Base-by-base conservation (phyloP, 2,888 invertebrate genomes). In the Chironomus tentans region DNA sequence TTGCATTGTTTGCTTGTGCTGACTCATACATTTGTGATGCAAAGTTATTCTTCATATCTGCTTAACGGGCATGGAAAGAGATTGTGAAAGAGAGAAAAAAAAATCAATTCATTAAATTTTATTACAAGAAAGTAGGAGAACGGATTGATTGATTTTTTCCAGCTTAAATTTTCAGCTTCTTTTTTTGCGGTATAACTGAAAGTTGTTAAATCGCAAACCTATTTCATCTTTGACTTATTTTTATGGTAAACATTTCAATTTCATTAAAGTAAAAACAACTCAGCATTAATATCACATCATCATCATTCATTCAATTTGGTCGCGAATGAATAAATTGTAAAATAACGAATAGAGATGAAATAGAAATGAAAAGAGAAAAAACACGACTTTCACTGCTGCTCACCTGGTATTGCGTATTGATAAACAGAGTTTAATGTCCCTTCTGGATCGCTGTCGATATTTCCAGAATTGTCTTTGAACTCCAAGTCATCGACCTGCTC, bases 401-500 rank as follows among this genome's bases (percentile, higher is more conserved):
- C 3, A 76, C 76, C 69, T 56, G 68, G 76, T 46, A 69, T 69
- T 6, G 62, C 62, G 46, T 76, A 76, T 69, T 76, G 76, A 47
- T 76, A 68, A 5, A 18, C 68, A 21, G 48, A 15, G 21, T 47
- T 50, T 2, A 61, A 10, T 38, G 76, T 61, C 48, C 69, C 69
- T 0, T 84, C 82, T 3, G 82, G 83, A 69, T 85, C 86, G 0
- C 84, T 84, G 76, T 87, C 86, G 12, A 78, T 82, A 76, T 87
- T 85, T 1, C 87, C 88, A 80, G 86, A 85, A 77, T 88, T 87
- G 79, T 93, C 93, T 80, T 92, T 92, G 80, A 93, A 93, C 76
- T 93, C 93, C 70, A 89, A 87, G 79, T 91, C 91, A 76, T 90
- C 89, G 21, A 90, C 87, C 50, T 82, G 79, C 4, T 84, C 84